These are phyloP conservation scores for Maniola hyperantus DNA, from an alignment of 2,888 invertebrate species.

Conservation along the genomic window DNA sequence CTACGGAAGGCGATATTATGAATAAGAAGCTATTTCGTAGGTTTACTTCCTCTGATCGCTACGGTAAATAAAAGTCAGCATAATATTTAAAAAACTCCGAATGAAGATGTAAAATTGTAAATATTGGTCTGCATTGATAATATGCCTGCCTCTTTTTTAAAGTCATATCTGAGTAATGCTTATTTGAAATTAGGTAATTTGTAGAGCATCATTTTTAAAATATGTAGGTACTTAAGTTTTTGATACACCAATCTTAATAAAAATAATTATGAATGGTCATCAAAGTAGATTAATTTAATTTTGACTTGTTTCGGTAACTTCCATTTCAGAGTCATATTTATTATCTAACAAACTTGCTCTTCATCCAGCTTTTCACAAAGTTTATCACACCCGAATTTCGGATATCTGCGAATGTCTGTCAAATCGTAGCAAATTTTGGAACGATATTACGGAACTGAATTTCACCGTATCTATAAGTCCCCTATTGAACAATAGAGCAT, in stretches of 20 bases:
- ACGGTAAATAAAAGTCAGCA: neutral
- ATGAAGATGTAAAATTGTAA: neutral
- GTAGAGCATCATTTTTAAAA: too few species aligned
- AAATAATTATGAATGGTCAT: neutral
- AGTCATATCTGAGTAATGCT: too few species aligned
- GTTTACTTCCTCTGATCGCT: neutral
- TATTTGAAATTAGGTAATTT: neutral
- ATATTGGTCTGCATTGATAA: neutral
- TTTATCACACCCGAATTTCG: slow-evolving; percentile 1
- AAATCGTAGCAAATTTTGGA: slow-evolving; percentile 40
- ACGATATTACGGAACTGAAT: slow-evolving; percentile 29
- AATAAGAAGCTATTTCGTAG: slow-evolving; percentile 10
- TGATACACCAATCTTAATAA: neutral
- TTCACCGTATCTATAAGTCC: slow-evolving; percentile 43
- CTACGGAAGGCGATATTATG: slow-evolving; percentile 30
- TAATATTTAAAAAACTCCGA: neutral
- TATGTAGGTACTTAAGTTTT: too few species aligned
- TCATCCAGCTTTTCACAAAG: neutral
- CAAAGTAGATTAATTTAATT: neutral
- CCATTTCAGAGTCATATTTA: neutral
- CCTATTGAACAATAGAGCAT: slow-evolving; percentile 74
- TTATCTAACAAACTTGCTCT: neutral
- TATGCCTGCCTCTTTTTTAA: neutral
- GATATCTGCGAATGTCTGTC: slow-evolving; percentile 22
- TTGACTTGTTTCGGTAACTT: neutral